Conservation (phyloP, 2,797 vertebrate genomes). For the Falco naumanni region DNA sequence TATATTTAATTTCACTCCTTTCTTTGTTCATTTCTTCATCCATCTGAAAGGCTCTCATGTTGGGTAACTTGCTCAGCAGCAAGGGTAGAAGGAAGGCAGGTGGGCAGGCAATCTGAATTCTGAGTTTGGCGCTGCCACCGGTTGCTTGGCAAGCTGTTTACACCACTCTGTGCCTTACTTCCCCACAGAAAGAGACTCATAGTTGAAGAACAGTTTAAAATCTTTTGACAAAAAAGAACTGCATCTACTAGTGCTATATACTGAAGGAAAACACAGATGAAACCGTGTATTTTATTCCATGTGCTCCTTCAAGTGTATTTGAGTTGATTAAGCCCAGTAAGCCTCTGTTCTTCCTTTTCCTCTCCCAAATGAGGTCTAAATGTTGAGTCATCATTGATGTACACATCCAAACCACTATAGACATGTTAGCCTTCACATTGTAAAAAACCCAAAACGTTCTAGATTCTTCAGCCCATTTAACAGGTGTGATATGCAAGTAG, state of each 20-base stretch:
- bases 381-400: not conserved
- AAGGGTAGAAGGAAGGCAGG: conserved; percentile 1
- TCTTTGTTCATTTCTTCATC: not conserved
- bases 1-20: not conserved
- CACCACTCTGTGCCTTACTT: not conserved
- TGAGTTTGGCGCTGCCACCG: conserved; percentile 29
- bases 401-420: not conserved
- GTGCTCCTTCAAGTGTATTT: not conserved
- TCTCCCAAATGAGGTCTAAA: not conserved
- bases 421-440: not conserved
- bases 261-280: not conserved
- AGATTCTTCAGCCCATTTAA: not conserved
- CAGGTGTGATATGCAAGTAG: not conserved
- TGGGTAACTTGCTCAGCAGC: not conserved
- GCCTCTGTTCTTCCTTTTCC: not conserved
- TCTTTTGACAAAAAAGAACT: not conserved
- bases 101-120: conserved; percentile 34
- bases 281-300: not conserved
- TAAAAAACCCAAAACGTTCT: not conserved
- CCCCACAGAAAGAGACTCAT: not conserved
- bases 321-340: not conserved
- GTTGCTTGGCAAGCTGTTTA: conserved; percentile 29
- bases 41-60: not conserved
- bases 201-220: not conserved
- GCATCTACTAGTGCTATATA: not conserved